Percentiles rank a stretch among this genome's conserved stretches.
Evolutionary conservation across 2,113 vertebrate species (phyloP).

Genomic region (Planiliza haematocheilus): DNA sequence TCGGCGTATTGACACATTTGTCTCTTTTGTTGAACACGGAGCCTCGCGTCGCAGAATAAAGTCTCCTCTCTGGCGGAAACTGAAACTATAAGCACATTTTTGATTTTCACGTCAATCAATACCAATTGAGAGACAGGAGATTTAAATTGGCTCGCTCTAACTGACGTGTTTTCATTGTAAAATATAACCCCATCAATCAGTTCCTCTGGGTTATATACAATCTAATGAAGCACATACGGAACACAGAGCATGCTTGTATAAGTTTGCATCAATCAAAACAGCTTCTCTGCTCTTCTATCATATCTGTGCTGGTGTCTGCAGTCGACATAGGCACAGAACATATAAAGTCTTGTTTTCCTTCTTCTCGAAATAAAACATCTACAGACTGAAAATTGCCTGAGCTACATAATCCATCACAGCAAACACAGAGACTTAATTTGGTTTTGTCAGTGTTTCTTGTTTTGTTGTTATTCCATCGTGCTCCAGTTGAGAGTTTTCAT

Average conservation of each 20-base stretch:
- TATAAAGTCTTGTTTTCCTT: conserved; percentile 37
- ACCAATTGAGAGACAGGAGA: conserved; percentile 16
- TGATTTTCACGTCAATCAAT: conserved; percentile 52
- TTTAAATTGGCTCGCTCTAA: conserved; percentile 37
- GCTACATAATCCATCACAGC: conserved; percentile 65
- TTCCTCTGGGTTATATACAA: conserved; percentile 39
- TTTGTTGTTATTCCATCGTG: conserved; percentile 68
- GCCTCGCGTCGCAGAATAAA: conserved; percentile 4
- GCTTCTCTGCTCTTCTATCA: conserved; percentile 6
- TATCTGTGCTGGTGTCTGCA: conserved; percentile 42
- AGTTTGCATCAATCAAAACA: conserved; percentile 35
- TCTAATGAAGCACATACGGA: conserved; percentile 27
- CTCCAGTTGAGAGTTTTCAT: conserved; percentile 66
- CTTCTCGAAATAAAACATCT: conserved; percentile 41
- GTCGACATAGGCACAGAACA: conserved; percentile 25
- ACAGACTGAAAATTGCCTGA: conserved; percentile 56
- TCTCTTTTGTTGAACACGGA: conserved; percentile 39
- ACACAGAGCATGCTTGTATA: conserved; percentile 30
- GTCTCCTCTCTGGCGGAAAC: conserved; percentile 11
- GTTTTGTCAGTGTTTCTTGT: conserved; percentile 71
- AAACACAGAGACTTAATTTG: conserved; percentile 74
- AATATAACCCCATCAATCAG: conserved; percentile 41
- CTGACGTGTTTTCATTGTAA: conserved; percentile 43
- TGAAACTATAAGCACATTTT: conserved; percentile 37
- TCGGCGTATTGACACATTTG: conserved; percentile 47